These are phyloP conservation scores for Drosophila anomalata DNA, from an alignment of 2,888 invertebrate species.

Conservation along the genomic window DNA sequence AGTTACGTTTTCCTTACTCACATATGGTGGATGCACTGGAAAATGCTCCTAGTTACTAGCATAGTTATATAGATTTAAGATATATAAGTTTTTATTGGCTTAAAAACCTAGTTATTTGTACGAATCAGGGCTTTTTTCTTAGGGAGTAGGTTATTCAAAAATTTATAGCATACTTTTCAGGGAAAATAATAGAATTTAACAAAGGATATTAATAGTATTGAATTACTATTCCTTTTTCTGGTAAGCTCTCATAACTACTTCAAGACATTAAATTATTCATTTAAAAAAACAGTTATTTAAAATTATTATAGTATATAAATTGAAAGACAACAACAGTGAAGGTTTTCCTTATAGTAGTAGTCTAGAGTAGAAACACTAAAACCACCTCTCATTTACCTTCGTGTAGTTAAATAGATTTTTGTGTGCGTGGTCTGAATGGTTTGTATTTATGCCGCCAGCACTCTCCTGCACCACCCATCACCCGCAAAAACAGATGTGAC, in stretches of 20 bases:
- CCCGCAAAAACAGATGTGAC: conserved; percentile 36
- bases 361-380: too few relatives aligned
- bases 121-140: too few relatives aligned
- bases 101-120: too few relatives aligned
- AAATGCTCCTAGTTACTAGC: background rate
- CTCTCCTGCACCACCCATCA: background rate
- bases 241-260: background rate
- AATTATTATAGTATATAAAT: too few relatives aligned
- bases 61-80: too few relatives aligned
- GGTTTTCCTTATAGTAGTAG: too few relatives aligned
- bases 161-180: background rate
- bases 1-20: conserved; percentile 42
- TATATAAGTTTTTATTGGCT: too few relatives aligned
- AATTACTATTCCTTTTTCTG: background rate
- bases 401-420: conserved; percentile 36
- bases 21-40: conserved; percentile 17
- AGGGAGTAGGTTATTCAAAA: background rate
- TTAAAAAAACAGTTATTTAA: too few relatives aligned
- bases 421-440: conserved; percentile 12
- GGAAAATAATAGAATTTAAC: background rate
- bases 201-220: background rate
- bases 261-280: too few relatives aligned
- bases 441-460: conserved; percentile 23
- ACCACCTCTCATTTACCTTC: conserved; percentile 5
- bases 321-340: too few relatives aligned